These are phyloP conservation scores for Pseudomugil gertrudae DNA, from an alignment of 2,797 vertebrate genomes.

Conservation along the genomic window DNA sequence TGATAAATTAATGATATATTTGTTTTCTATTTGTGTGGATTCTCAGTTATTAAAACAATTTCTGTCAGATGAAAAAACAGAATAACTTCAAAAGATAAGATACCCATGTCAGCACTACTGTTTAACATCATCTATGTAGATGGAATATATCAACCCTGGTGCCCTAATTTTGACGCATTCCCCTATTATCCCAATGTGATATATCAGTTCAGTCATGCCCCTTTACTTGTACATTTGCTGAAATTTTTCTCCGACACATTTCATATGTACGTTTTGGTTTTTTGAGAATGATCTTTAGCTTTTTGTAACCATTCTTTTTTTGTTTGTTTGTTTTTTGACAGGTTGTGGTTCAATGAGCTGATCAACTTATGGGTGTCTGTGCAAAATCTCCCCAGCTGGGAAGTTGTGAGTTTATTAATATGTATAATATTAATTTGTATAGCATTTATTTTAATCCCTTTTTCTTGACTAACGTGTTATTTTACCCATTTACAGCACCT, in stretches of 20 bases:
- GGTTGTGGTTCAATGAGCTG: constrained; percentile 97
- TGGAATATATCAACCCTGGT: too few species aligned
- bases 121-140: too few species aligned
- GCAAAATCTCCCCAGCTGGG: constrained; percentile 98
- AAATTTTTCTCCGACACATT: neutral
- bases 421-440: neutral
- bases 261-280: neutral
- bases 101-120: too few species aligned
- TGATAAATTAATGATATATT: too few species aligned
- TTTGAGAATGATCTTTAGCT: neutral
- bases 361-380: constrained; percentile 94
- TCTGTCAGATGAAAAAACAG: neutral
- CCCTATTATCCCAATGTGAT: neutral
- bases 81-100: too few species aligned
- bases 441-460: neutral
- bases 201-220: neutral
- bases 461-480: constrained; percentile 27
- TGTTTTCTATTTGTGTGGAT: neutral
- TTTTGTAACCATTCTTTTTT: constrained; percentile 20
- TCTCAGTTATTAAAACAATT: too few species aligned
- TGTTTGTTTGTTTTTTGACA: constrained; percentile 78
- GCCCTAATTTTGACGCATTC: constrained; percentile 1
- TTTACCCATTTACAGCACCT: constrained; percentile 84
- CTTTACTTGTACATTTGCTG: neutral
- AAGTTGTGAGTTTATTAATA: constrained; percentile 86